Conservation (phyloP, 2,113 vertebrate species). For the Alligator sinensis region DNA sequence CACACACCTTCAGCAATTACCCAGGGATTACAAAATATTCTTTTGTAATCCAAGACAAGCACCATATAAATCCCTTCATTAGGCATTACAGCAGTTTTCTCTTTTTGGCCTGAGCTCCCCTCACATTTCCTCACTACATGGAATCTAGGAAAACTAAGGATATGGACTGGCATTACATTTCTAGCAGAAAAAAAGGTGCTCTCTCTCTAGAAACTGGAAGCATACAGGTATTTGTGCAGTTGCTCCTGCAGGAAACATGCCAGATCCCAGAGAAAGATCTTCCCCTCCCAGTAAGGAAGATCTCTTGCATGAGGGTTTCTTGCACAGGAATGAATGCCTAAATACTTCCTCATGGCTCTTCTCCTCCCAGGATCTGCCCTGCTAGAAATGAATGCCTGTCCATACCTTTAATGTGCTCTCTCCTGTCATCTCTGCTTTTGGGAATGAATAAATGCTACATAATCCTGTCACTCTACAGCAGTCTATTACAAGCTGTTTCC, state of each 20-base stretch:
- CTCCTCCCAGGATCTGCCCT: too few species aligned
- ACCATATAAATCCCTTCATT: not conserved
- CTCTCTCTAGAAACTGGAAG: too few species aligned
- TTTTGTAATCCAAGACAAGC: not conserved
- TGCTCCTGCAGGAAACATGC: too few species aligned
- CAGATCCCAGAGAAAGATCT: too few species aligned
- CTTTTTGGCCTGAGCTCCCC: not conserved
- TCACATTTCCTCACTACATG: not conserved
- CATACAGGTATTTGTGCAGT: too few species aligned
- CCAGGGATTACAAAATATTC: not conserved
- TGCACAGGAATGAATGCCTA: too few species aligned
- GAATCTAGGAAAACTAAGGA: not conserved
- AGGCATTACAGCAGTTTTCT: not conserved
- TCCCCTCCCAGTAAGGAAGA: too few species aligned
- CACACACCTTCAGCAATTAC: not conserved
- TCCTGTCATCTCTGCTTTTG: not conserved
- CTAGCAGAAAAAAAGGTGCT: too few species aligned
- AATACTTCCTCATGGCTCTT: too few species aligned
- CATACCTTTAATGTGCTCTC: not conserved
- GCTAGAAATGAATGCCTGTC: too few species aligned
- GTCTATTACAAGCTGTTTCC: constrained; percentile 18
- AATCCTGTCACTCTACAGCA: not conserved
- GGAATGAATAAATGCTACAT: not conserved
- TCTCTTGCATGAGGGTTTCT: too few species aligned
- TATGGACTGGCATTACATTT: too few species aligned